These are phyloP conservation scores for Hylomyscus alleni DNA, from an alignment of 2,797 vertebrate species.

Conservation along the genomic window DNA sequence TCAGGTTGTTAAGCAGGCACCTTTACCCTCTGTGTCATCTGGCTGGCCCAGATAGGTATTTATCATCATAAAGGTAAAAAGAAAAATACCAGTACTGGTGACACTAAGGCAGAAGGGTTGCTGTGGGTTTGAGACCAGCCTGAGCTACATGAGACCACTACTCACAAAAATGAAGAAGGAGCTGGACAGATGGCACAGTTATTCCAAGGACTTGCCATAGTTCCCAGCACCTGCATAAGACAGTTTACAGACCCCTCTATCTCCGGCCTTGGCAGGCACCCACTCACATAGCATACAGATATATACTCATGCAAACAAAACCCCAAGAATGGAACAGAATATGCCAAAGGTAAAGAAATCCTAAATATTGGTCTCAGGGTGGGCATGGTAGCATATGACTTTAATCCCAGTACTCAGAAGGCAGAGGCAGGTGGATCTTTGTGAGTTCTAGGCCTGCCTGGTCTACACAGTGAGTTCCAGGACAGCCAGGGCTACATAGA, in stretches of 20 bases:
- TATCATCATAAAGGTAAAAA: constrained; percentile 47
- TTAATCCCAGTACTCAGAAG: background rate
- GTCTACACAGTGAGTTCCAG: background rate
- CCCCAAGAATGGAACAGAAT: background rate
- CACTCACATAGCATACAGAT: background rate
- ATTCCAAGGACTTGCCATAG: too few species aligned
- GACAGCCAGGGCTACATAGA: background rate
- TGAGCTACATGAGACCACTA: background rate
- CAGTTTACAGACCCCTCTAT: background rate
- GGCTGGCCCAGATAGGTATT: background rate
- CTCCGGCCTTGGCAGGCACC: background rate
- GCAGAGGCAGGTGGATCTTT: background rate
- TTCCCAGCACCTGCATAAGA: background rate
- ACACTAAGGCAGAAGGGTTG: background rate
- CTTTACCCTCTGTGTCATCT: background rate
- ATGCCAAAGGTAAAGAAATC: constrained; percentile 6
- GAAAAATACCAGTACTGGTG: background rate
- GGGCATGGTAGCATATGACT: background rate
- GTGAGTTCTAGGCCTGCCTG: background rate
- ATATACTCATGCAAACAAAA: background rate
- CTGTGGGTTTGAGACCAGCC: background rate
- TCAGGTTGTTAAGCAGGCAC: background rate
- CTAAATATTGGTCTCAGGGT: background rate
- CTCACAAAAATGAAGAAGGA: background rate
- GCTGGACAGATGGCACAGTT: too few species aligned